Conservation (phyloP, 1,140 invertebrate species). For the Dolichoris vasculosae region DNA sequence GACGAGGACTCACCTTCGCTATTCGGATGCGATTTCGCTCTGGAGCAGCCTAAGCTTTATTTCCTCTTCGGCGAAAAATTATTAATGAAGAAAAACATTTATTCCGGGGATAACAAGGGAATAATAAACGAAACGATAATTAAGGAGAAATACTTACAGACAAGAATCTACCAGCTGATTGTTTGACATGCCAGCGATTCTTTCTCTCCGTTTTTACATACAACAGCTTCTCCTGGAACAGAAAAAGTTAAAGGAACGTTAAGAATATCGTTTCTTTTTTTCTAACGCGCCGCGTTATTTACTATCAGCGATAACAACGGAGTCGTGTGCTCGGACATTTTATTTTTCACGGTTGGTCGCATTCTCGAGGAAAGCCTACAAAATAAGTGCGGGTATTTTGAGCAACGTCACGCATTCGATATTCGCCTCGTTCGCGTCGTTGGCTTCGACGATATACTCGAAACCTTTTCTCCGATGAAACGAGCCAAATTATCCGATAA, state of each 20-base stretch:
- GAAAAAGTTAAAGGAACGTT: constrained; percentile 38
- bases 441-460: too few relatives aligned
- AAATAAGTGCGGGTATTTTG: not conserved
- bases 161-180: constrained; percentile 77
- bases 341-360: not conserved
- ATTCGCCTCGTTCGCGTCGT: not conserved
- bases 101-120: not conserved
- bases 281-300: not conserved
- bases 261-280: not conserved
- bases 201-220: constrained; percentile 61
- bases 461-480: not conserved
- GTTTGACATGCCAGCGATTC: constrained; percentile 75
- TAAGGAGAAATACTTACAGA: constrained; percentile 69
- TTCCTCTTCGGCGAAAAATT: not conserved
- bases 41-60: not conserved
- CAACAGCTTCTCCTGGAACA: constrained; percentile 62
- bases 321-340: not conserved
- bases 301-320: not conserved
- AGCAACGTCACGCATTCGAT: not conserved
- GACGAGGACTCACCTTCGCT: not conserved
- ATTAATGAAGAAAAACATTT: not conserved
- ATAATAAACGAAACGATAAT: not conserved
- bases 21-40: not conserved
- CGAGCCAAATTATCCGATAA: not conserved
- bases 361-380: not conserved